These are phyloP conservation scores for Tridacna crocea DNA, from an alignment of 2,888 invertebrate species.

Conservation along the genomic window DNA sequence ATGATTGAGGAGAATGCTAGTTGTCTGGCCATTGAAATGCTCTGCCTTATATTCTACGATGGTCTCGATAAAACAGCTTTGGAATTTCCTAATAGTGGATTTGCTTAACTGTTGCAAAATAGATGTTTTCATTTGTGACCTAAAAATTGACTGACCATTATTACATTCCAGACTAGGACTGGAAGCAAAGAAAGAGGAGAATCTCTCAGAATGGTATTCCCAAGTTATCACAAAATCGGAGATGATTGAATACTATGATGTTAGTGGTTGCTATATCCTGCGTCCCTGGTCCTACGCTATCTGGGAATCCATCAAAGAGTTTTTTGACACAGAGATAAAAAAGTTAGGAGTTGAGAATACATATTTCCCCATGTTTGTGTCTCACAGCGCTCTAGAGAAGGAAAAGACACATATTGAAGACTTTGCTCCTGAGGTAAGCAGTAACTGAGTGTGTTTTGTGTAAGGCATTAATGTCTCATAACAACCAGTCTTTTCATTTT, in stretches of 20 bases:
- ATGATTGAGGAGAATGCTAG: no score
- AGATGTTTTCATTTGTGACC: no score
- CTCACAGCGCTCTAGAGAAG: slow-evolving; percentile 93
- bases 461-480: no score
- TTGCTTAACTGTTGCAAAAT: no score
- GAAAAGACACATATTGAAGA: slow-evolving; percentile 99
- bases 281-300: slow-evolving; percentile 98
- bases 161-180: slow-evolving; percentile 89
- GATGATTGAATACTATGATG: slow-evolving; percentile 99
- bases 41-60: no score
- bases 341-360: slow-evolving; percentile 97
- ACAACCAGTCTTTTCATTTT: no score
- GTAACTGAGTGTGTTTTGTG: no score
- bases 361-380: slow-evolving; percentile 99
- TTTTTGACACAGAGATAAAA: slow-evolving; percentile 94
- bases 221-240: slow-evolving; percentile 95
- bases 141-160: background rate
- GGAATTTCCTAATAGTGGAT: no score
- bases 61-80: no score
- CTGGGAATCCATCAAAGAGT: slow-evolving; percentile 95
- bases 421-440: slow-evolving; percentile 97
- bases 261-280: slow-evolving; percentile 99
- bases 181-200: slow-evolving; percentile 96
- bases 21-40: no score
- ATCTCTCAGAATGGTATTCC: slow-evolving; percentile 98